Conservation (phyloP, 2,888 invertebrate species). For the Liodrosophila aerea region DNA sequence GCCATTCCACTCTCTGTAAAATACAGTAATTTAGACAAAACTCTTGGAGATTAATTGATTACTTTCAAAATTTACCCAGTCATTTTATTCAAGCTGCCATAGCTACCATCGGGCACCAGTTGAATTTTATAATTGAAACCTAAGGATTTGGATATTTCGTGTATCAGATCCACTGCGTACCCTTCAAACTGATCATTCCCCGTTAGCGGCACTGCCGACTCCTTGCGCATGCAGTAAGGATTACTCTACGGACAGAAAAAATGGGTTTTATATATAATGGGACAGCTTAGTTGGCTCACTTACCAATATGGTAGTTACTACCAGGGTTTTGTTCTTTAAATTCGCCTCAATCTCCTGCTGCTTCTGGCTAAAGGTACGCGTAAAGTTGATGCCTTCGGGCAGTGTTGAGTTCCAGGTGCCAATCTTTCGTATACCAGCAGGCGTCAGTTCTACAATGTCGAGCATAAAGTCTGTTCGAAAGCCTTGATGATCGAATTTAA, state of each 20-base stretch:
- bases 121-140: conserved; percentile 95
- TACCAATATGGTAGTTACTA: conserved; percentile 95
- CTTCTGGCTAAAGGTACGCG: conserved; percentile 92
- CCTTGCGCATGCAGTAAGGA: conserved; percentile 97
- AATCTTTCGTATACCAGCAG: conserved; percentile 91
- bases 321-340: conserved; percentile 94
- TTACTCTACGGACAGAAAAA: conserved; percentile 87
- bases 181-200: conserved; percentile 97
- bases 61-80: conserved; percentile 84
- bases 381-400: conserved; percentile 91
- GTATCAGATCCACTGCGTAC: conserved; percentile 96
- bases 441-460: conserved; percentile 94
- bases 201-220: conserved; percentile 90
- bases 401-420: conserved; percentile 93
- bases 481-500: conserved; percentile 97
- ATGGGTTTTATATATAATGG: not conserved
- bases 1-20: conserved; percentile 93
- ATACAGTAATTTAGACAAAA: not conserved
- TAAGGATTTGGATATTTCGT: conserved; percentile 93
- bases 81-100: conserved; percentile 91
- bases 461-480: conserved; percentile 95
- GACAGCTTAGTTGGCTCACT: conserved; percentile 74
- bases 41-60: no score
- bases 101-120: conserved; percentile 92
- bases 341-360: conserved; percentile 94